Evolutionary conservation across 2,888 invertebrate species (phyloP), one percentile per base, ranked within the genome.

Genomic region (Drosophila niveifrons): DNA sequence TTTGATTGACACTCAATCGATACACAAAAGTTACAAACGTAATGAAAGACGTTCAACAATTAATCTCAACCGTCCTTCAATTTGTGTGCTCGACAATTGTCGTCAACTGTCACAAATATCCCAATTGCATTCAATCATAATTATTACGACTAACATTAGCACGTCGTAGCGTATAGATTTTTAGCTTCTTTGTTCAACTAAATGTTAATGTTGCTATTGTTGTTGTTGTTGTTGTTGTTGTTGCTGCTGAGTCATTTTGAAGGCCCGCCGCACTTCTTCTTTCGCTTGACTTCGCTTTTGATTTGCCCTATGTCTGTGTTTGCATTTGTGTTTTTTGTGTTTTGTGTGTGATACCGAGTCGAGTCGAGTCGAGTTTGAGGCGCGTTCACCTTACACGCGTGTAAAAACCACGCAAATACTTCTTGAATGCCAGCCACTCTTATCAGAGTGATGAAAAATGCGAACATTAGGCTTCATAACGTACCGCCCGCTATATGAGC

Each of bases 401-500:
- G 87, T 83, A 64, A 52, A 52, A 83, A 66, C 53, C 63, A 65
- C 63, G 53, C 56, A 80, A 78, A 87, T 72, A 71, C 57, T 50
- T 31, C 57, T 50, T 31, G 46, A 31, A 59, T 67, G 63, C 53
- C 75, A 58, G 63, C 53, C 75, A 58, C 51, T 75, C 79, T 87
- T 82, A 82, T 82, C 88, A 72, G 69, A 15, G 52, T 53, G 56
- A 57, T 86, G 84, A 86, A 67, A 72, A 72, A 73, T 78, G 70
- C 59, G 61, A 56, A 47, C 71, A 78, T 81, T 84, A 84, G 73
- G 44, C 58, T 11, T 34, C 47, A 41, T 52, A 13, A 10, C 44
- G 23, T 23, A 81, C 71, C 44, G 23, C 58, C 8, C 41, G 51
- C 34, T 48, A 28, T 9, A 23, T 46, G 59, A 31, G 28, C 29